Evolutionary conservation across 2,797 vertebrate species (phyloP).

Genomic region (Pseudochaenichthys georgianus): DNA sequence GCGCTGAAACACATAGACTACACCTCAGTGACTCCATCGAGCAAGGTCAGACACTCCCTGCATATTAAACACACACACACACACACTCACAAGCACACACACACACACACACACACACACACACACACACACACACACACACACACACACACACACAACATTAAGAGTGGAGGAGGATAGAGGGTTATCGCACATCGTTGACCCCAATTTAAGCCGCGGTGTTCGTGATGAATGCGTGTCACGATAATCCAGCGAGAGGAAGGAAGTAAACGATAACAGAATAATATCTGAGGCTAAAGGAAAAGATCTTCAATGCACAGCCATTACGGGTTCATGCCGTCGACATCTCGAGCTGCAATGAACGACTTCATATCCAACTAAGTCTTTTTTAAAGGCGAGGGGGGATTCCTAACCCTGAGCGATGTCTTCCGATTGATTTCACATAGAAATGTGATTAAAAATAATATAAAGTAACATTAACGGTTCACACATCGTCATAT

Average conservation of each 20-base stretch:
- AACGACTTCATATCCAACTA: too few relatives aligned
- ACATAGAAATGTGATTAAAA: too few relatives aligned
- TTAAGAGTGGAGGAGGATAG: slow-evolving; percentile 14
- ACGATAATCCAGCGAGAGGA: slow-evolving; percentile 36
- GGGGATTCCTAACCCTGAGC: too few relatives aligned
- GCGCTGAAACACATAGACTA: background rate
- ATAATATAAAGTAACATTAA: too few relatives aligned
- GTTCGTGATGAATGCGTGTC: slow-evolving; percentile 54
- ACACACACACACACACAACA: too few relatives aligned
- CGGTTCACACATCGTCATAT: too few relatives aligned
- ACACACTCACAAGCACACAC: background rate
- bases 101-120: background rate
- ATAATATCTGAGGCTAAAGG: slow-evolving; percentile 26
- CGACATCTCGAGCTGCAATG: too few relatives aligned
- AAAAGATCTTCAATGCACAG: too few relatives aligned
- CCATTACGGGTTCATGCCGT: too few relatives aligned
- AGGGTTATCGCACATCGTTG: slow-evolving; percentile 34
- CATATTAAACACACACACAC: slow-evolving; percentile 9
- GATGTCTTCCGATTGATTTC: too few relatives aligned
- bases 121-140: background rate
- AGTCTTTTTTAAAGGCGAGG: too few relatives aligned
- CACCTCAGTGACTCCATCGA: slow-evolving; percentile 43
- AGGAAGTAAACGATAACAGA: slow-evolving; percentile 32
- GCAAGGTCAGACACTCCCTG: too few relatives aligned
- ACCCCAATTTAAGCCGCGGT: slow-evolving; percentile 48